These are phyloP conservation scores for Pterostichus madidus DNA, from an alignment of 2,888 invertebrate species.

Conservation along the genomic window DNA sequence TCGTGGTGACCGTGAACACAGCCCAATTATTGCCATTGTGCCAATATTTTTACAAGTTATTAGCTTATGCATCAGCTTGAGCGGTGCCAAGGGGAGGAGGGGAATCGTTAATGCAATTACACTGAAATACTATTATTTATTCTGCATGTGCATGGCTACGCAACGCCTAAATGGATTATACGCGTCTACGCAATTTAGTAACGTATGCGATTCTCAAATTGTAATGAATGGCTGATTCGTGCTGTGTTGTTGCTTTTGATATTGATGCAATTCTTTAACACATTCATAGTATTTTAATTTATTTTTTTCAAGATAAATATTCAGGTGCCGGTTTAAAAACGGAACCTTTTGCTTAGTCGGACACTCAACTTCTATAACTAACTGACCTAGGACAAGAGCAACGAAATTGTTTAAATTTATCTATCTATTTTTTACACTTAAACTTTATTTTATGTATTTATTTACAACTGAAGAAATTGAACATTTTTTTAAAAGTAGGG, in stretches of 20 bases:
- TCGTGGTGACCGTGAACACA: conserved; percentile 43
- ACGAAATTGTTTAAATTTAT: too few species aligned
- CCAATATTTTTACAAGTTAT: conserved; percentile 71
- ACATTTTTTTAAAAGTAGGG: too few species aligned
- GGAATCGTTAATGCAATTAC: conserved; percentile 70
- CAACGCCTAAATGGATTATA: conserved; percentile 70
- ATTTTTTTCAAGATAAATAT: too few species aligned
- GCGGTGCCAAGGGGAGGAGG: conserved; percentile 44
- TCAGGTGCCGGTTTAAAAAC: too few species aligned
- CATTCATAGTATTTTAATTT: background rate
- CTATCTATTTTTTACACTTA: too few species aligned
- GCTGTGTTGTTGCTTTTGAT: background rate
- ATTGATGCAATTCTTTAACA: background rate
- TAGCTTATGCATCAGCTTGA: conserved; percentile 67
- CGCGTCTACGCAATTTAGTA: conserved; percentile 60
- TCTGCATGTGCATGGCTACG: conserved; percentile 69
- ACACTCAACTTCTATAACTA: too few species aligned
- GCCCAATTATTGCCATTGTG: conserved; percentile 68
- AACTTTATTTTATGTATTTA: too few species aligned
- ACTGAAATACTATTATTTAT: conserved; percentile 70
- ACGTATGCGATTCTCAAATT: conserved; percentile 23
- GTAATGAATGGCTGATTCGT: conserved; percentile 11
- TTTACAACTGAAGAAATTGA: too few species aligned
- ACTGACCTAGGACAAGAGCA: too few species aligned
- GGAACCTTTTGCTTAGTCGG: too few species aligned